Conservation (phyloP, 1,140 invertebrate species). For the Laupala kohalensis region DNA sequence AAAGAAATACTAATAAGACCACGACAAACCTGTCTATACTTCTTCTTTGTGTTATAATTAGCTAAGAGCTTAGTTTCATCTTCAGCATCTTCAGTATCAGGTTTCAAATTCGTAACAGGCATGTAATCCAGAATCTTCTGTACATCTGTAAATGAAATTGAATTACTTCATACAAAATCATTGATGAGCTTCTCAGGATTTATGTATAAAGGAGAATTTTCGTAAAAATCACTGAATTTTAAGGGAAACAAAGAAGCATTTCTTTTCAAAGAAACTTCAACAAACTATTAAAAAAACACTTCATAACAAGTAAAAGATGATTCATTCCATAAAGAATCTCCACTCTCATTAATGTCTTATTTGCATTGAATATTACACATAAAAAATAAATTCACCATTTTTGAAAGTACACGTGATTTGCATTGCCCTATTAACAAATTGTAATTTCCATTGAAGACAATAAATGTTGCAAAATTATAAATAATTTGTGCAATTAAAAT, state of each 20-base stretch:
- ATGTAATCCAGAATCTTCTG: conserved; percentile 97
- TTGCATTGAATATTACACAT: too few species aligned
- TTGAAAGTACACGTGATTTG: too few species aligned
- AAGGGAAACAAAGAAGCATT: not conserved
- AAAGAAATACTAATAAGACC: too few species aligned
- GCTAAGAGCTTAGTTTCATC: conserved; percentile 80
- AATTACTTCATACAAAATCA: not conserved
- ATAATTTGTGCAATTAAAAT: too few species aligned
- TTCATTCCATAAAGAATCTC: too few species aligned
- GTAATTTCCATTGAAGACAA: too few species aligned
- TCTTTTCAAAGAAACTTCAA: not conserved
- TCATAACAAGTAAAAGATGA: too few species aligned
- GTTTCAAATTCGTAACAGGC: conserved; percentile 97
- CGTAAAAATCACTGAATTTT: not conserved
- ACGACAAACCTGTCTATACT: conserved; percentile 71
- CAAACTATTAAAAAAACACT: too few species aligned
- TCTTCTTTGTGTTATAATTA: conserved; percentile 95
- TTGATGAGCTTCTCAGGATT: not conserved
- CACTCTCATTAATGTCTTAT: too few species aligned
- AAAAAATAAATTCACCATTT: too few species aligned
- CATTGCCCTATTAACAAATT: too few species aligned
- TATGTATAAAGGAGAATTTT: not conserved
- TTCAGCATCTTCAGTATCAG: conserved; percentile 96
- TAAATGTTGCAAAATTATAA: too few species aligned
- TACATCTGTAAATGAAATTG: conserved; percentile 47